These are phyloP conservation scores for Micoletzkya japonica DNA, from an alignment of 2,888 invertebrate genomes.

Conservation along the genomic window DNA sequence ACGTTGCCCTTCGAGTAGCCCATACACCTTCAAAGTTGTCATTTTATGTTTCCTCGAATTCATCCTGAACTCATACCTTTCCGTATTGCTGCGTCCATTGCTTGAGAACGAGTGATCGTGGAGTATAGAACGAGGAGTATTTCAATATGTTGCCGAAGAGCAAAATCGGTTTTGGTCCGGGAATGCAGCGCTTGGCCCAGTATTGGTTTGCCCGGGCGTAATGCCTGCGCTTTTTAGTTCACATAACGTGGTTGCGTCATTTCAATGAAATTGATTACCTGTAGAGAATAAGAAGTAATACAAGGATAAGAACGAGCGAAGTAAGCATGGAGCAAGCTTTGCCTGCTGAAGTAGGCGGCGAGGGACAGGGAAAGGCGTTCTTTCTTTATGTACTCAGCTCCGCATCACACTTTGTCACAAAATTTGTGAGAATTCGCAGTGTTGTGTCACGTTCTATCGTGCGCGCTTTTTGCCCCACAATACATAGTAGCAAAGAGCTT, in stretches of 20 bases:
- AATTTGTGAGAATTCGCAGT: too few relatives aligned
- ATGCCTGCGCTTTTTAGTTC: conserved; percentile 15
- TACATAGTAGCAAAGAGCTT: too few relatives aligned
- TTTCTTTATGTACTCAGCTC: too few relatives aligned
- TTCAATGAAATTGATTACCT: not conserved
- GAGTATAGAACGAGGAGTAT: conserved; percentile 32
- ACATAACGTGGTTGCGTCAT: too few relatives aligned
- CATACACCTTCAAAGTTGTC: conserved; percentile 30
- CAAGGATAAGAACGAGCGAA: not conserved
- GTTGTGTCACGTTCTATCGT: too few relatives aligned
- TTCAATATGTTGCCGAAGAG: conserved; percentile 43
- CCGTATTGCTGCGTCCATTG: conserved; percentile 54
- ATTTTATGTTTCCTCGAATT: too few relatives aligned
- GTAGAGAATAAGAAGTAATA: not conserved
- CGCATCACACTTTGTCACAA: too few relatives aligned
- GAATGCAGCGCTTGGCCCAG: conserved; percentile 51
- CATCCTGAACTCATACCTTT: conserved; percentile 18
- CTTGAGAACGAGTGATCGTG: conserved; percentile 33
- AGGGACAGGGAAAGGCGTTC: too few relatives aligned
- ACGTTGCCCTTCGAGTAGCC: conserved; percentile 43
- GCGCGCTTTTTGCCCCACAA: too few relatives aligned
- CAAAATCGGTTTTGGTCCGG: conserved; percentile 41
- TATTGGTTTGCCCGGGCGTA: conserved; percentile 37
- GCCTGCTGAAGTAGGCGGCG: too few relatives aligned
- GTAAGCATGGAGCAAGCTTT: too few relatives aligned